Evolutionary conservation across 1,140 invertebrate genomes (phyloP).

Genomic region (Melipona quadrifasciata): DNA sequence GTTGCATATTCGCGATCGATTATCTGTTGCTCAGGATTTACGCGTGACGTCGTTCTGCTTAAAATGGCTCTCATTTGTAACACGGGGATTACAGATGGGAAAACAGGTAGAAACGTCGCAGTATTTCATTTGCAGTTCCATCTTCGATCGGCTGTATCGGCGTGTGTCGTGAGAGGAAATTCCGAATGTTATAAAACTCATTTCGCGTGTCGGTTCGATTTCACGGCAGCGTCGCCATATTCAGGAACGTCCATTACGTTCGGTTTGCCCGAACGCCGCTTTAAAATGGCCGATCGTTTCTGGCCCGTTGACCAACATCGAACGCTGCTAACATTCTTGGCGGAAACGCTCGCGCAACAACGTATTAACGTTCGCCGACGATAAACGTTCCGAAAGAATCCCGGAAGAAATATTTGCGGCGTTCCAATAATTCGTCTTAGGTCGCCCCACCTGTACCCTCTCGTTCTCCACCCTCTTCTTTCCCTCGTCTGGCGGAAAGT

Average conservation of each 20-base stretch:
- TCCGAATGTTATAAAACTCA: not conserved
- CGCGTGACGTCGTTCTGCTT: too few species aligned
- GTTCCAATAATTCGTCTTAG: slow-evolving; percentile 46
- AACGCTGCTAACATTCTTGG: not conserved
- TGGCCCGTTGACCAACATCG: not conserved
- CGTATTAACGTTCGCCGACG: slow-evolving; percentile 31
- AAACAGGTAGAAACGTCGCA: too few species aligned
- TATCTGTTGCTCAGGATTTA: not conserved
- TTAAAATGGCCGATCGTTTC: slow-evolving; percentile 2
- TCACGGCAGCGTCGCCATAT: not conserved
- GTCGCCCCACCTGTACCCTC: slow-evolving; percentile 37
- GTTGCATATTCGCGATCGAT: not conserved
- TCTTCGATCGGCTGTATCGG: not conserved
- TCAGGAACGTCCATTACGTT: not conserved
- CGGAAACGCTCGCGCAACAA: not conserved
- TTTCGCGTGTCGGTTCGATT: not conserved
- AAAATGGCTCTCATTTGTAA: not conserved
- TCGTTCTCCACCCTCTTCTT: not conserved
- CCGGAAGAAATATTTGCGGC: slow-evolving; percentile 44
- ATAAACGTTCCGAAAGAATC: slow-evolving; percentile 30
- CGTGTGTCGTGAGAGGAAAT: not conserved
- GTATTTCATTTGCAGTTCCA: too few species aligned
- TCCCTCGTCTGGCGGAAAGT: slow-evolving; percentile 20
- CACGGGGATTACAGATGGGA: too few species aligned
- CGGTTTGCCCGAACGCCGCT: not conserved